Evolutionary conservation across 2,888 invertebrate species (phyloP).

Genomic region (Quadriops clusia): DNA sequence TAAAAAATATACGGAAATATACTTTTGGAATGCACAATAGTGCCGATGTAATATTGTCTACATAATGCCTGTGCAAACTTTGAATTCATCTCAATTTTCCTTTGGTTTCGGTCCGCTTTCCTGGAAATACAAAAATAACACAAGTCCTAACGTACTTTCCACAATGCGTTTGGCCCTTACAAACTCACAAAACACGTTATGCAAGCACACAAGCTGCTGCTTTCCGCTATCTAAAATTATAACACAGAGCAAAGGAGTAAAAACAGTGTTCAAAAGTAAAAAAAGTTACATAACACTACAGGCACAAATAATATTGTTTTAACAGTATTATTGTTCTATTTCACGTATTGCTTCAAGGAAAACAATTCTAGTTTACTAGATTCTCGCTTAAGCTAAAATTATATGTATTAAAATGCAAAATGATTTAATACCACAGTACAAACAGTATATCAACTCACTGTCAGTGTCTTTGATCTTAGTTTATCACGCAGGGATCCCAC

Average conservation of each 20-base stretch:
- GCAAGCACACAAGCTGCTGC: constrained; percentile 12
- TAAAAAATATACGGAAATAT: constrained; percentile 33
- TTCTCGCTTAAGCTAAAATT: neutral
- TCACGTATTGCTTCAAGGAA: constrained; percentile 23
- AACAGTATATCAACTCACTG: no score
- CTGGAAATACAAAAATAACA: constrained; percentile 25
- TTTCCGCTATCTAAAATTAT: no score
- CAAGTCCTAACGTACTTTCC: constrained; percentile 18
- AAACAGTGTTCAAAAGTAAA: no score
- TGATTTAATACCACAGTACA: no score
- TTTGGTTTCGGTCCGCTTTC: no score
- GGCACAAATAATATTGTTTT: constrained; percentile 23
- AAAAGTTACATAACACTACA: no score
- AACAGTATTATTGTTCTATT: constrained; percentile 13
- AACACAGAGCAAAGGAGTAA: no score
- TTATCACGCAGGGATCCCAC: no score
- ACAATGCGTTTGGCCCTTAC: constrained; percentile 12
- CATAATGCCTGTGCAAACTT: constrained; percentile 28
- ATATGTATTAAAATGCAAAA: neutral
- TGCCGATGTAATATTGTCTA: constrained; percentile 32
- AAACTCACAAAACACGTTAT: constrained; percentile 10
- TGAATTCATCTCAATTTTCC: no score
- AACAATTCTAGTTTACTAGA: neutral
- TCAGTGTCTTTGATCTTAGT: no score
- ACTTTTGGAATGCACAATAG: constrained; percentile 33